A percentile compares a stretch with the other conserved stretches of the same genome.
Conservation (phyloP, 1,140 invertebrate genomes). For the Laupala kohalensis region DNA sequence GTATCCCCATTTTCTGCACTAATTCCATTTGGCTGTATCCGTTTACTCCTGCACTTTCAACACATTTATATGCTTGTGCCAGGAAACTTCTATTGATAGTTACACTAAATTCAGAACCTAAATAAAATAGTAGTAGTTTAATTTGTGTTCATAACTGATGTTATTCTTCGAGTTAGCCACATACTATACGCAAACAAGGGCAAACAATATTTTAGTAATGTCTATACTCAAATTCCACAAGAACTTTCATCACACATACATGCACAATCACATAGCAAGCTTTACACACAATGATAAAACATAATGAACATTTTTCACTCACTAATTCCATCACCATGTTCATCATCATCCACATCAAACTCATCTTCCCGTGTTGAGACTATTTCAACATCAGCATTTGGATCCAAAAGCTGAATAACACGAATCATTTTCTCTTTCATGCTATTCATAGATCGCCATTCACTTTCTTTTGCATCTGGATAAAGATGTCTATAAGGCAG, state of each 20-base stretch:
- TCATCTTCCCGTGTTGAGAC: constrained; percentile 26
- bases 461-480: constrained; percentile 36
- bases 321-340: constrained; percentile 26
- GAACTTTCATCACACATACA: too few species aligned
- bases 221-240: too few species aligned
- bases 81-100: constrained; percentile 24
- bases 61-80: constrained; percentile 31
- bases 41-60: constrained; percentile 30
- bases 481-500: constrained; percentile 42
- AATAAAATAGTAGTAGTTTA: too few species aligned
- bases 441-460: constrained; percentile 38
- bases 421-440: constrained; percentile 36
- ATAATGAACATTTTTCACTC: neutral
- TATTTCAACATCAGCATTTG: constrained; percentile 31
- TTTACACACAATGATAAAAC: too few species aligned
- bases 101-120: constrained; percentile 12
- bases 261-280: too few species aligned
- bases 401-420: constrained; percentile 37
- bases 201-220: too few species aligned
- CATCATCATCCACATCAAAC: constrained; percentile 30
- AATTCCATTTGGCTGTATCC: constrained; percentile 35
- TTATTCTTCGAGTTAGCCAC: too few species aligned
- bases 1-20: constrained; percentile 30
- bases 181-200: too few species aligned
- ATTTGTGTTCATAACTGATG: too few species aligned